Conservation (phyloP, 2,888 invertebrate species). For the Drosophila mulleri region DNA sequence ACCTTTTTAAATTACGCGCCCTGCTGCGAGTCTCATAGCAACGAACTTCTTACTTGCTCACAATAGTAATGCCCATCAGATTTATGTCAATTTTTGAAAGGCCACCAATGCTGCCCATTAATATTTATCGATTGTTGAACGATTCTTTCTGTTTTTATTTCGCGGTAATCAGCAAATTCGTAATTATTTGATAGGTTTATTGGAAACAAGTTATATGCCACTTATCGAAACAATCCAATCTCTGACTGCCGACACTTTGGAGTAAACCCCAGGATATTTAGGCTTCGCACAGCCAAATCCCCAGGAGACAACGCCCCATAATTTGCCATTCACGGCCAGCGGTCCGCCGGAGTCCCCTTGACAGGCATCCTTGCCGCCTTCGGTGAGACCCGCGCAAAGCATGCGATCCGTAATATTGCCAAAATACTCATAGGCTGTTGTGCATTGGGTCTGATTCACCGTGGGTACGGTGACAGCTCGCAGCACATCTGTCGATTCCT, state of each 20-base stretch:
- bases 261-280: slow-evolving; percentile 79
- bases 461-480: slow-evolving; percentile 77
- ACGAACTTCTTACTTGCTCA: not conserved
- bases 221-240: slow-evolving; percentile 70
- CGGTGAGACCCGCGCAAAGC: slow-evolving; percentile 79
- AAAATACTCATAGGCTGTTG: slow-evolving; percentile 60
- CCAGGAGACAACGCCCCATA: slow-evolving; percentile 83
- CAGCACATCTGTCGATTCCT: slow-evolving; percentile 57
- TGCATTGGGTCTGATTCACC: slow-evolving; percentile 71
- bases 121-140: not conserved
- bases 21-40: not conserved
- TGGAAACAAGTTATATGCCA: slow-evolving; percentile 31
- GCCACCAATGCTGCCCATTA: too few relatives aligned
- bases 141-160: not conserved
- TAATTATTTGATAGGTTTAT: not conserved
- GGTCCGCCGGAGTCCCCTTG: slow-evolving; percentile 84
- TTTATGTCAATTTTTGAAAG: too few relatives aligned
- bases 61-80: not conserved
- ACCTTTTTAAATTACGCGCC: slow-evolving; percentile 1
- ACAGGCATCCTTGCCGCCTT: slow-evolving; percentile 82
- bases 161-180: not conserved
- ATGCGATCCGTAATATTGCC: slow-evolving; percentile 79
- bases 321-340: slow-evolving; percentile 55
- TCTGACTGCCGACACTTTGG: slow-evolving; percentile 74
- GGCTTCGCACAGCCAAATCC: slow-evolving; percentile 82